Percentiles rank a stretch among this genome's conserved stretches.
Evolutionary conservation across 2,113 vertebrate species (phyloP).

Genomic region (Ciconia maguari): DNA sequence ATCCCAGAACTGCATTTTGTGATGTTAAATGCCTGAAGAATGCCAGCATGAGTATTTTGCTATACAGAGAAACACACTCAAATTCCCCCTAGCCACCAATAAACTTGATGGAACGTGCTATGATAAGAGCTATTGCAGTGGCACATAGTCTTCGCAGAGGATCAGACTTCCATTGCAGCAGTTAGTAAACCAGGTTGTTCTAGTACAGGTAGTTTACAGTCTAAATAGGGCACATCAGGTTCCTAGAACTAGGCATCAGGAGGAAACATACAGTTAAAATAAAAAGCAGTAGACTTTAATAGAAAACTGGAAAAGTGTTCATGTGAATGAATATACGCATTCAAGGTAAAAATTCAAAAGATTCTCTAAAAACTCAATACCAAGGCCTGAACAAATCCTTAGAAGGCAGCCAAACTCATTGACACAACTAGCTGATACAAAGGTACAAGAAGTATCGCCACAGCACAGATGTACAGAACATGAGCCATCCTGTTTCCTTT

Average conservation of each 20-base stretch:
- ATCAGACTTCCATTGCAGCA: not conserved
- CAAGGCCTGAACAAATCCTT: not conserved
- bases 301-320: not conserved
- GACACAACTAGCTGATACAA: not conserved
- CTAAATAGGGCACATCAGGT: not conserved
- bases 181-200: not conserved
- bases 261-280: not conserved
- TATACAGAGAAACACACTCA: not conserved
- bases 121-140: not conserved
- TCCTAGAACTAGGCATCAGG: not conserved
- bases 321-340: rapidly evolving
- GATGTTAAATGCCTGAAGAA: constrained; percentile 5
- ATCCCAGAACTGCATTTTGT: not conserved
- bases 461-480: not conserved
- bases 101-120: not conserved
- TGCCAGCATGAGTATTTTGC: not conserved
- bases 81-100: not conserved
- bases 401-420: not conserved
- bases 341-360: not conserved
- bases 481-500: not conserved
- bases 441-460: not conserved
- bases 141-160: not conserved
- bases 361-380: not conserved
- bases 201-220: not conserved
- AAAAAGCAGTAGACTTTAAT: not conserved